Percentiles rank a stretch among this genome's conserved stretches.
phyloP scores from a whole-genome alignment of 2,113 vertebrate genomes.

The Aix galericulata region DNA sequence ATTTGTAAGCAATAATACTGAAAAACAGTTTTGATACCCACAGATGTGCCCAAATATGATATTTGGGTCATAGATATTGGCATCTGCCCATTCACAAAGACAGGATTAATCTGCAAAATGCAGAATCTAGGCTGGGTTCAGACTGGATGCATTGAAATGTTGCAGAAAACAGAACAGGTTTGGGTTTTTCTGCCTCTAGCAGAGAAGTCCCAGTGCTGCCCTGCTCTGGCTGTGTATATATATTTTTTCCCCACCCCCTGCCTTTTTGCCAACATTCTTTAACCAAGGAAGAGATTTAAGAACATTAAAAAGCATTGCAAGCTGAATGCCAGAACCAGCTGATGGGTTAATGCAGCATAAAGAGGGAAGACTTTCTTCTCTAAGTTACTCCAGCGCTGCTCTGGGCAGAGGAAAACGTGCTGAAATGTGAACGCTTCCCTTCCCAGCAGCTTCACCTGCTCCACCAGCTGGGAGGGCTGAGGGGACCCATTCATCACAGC shows the following conservation, averaged over 20 bases:
- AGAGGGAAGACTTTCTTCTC: neutral
- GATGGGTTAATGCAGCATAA: neutral
- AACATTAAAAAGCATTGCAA: neutral
- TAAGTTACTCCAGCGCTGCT: neutral
- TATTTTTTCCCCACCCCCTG: neutral
- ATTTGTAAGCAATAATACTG: neutral
- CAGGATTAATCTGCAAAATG: neutral
- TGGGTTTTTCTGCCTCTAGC: neutral
- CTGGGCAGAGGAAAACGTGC: neutral
- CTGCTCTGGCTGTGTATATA: neutral
- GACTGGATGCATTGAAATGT: neutral
- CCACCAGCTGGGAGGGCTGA: slow-evolving; percentile 53
- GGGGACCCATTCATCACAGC: slow-evolving; percentile 38
- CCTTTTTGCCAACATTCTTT: neutral
- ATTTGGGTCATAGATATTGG: neutral
- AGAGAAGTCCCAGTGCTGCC: neutral
- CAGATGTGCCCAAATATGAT: neutral
- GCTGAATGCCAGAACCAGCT: neutral
- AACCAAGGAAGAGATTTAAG: neutral
- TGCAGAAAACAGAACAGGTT: neutral
- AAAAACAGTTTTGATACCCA: neutral
- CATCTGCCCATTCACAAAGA: neutral
- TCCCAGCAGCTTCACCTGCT: slow-evolving; percentile 50
- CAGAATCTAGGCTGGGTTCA: neutral
- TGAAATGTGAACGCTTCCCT: neutral